Evolutionary conservation across 2,888 invertebrate species (phyloP).

Genomic region (Oligia latruncula): DNA sequence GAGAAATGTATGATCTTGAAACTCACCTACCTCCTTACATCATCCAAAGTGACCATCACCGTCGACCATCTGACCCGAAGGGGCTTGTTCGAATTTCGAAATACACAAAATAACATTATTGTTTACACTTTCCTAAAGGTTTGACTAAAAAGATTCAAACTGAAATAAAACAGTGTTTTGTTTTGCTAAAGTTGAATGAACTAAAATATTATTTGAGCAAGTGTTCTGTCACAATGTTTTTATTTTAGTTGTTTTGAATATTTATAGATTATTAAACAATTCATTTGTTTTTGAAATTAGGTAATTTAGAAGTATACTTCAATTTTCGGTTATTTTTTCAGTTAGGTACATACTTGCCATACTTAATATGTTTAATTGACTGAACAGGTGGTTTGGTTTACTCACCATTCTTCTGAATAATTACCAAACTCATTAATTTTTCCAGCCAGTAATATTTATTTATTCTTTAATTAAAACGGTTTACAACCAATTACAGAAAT

Average conservation of each 20-base stretch:
- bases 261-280: neutral
- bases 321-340: neutral
- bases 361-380: neutral
- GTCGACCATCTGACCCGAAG: neutral
- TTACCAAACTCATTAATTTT: neutral
- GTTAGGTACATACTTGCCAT: too few species aligned
- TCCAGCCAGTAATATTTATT: too few species aligned
- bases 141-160: neutral
- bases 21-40: conserved; percentile 57
- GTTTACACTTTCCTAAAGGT: neutral
- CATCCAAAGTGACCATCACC: conserved; percentile 21
- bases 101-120: neutral
- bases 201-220: conserved; percentile 16
- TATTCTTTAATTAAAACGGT: too few species aligned
- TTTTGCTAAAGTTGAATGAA: conserved; percentile 38
- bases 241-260: conserved; percentile 7
- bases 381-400: conserved; percentile 5
- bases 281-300: conserved; percentile 1
- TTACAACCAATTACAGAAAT: too few species aligned
- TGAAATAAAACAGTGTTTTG: conserved; percentile 17
- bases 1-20: conserved; percentile 20
- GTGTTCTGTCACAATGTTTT: neutral
- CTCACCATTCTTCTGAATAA: neutral
- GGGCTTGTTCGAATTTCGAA: neutral
- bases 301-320: neutral